These are phyloP conservation scores for Lepidonotus clava DNA, from an alignment of 2,888 invertebrate species.

Conservation along the genomic window DNA sequence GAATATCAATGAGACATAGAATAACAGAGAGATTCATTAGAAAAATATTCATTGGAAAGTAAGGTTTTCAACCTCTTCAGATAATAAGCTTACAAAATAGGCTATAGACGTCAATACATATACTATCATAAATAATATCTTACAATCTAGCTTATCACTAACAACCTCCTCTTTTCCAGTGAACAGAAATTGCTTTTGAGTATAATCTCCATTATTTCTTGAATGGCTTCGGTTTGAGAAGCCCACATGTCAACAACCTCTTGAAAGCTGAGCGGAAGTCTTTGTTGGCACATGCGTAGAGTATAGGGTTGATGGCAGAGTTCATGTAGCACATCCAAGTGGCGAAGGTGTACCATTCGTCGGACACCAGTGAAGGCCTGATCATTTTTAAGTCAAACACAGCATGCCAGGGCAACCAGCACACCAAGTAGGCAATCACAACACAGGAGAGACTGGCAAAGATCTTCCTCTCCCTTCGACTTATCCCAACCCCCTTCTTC, in stretches of 20 bases:
- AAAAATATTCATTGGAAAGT: too few species aligned
- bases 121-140: too few species aligned
- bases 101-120: too few species aligned
- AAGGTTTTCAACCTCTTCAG: too few species aligned
- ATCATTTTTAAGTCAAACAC: constrained; percentile 65
- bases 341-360: constrained; percentile 60
- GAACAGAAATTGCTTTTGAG: too few species aligned
- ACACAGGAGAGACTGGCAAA: constrained; percentile 63
- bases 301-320: constrained; percentile 64
- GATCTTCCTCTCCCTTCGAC: constrained; percentile 60
- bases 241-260: constrained; percentile 59
- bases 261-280: constrained; percentile 62
- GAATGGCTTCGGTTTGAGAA: too few species aligned
- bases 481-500: not conserved
- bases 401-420: constrained; percentile 66
- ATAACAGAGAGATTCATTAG: too few species aligned
- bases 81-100: too few species aligned
- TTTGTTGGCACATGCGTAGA: constrained; percentile 62
- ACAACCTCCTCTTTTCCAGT: too few species aligned
- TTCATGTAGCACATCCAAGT: constrained; percentile 65
- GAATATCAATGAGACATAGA: too few species aligned
- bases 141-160: too few species aligned
- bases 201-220: too few species aligned
- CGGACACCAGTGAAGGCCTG: constrained; percentile 58
- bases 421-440: constrained; percentile 62